Evolutionary conservation across 2,113 vertebrate species (phyloP), one percentile per base, ranked within the genome.

Genomic region (Nycticryphes semicollaris): DNA sequence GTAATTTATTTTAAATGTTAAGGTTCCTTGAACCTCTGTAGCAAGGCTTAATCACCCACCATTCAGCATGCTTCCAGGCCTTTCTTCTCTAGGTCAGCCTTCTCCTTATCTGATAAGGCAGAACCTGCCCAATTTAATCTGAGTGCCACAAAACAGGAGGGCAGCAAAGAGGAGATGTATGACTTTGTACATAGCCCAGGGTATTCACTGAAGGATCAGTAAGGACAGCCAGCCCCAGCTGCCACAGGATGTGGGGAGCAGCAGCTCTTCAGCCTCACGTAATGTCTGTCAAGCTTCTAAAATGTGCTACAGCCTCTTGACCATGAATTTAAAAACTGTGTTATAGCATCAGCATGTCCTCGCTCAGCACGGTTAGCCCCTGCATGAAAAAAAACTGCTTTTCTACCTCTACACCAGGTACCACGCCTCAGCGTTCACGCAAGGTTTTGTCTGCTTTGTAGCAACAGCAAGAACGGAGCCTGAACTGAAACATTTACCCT

Each of bases 241-340:
- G 28, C 28, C 69, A 31, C 0, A 0, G 48, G 20, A 64, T 21
- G 12, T 10, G 20, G 8, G 51, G 5, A 73, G 4, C 16, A 56
- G 13, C 28, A 81, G 53, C 25, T 5, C 22, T 28, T 33, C 31
- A 10, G 41, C 51, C 67, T 57, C 47, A 59, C 22, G 35, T 33
- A 60, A 45, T 2, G 4, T 7, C 31, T 47, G 19, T 19, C 19
- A 67, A 79, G 15, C 25, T 30, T 48, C 72, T 76, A 14, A 53
- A 54, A 72, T 6, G 6, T n/a, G 24, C 63, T 63, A 25, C 24
- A 59, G 51, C 10, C 27, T 67, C 62, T 28, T 68, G 19, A 50
- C 8, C 16, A 19, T 10, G 12, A 54, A 33, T 67, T 54, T 48
- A 53, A 84, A 83, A 66, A 27, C 6, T 57, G 8, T 3, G 63